Evolutionary conservation across 2,888 invertebrate species (phyloP).

Genomic region (Nesidiocoris tenuis): DNA sequence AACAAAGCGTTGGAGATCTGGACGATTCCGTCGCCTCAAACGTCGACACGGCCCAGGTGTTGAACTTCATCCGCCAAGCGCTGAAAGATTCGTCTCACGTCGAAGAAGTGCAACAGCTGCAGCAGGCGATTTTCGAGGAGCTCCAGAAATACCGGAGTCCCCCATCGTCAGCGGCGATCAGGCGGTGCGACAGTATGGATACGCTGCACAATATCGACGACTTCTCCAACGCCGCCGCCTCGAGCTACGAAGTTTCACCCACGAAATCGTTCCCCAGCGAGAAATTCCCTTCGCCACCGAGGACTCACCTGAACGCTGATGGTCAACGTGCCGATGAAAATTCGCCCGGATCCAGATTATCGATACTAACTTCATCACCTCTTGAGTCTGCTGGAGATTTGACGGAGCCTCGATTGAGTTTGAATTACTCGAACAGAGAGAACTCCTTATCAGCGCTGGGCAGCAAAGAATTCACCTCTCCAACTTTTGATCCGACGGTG

Average conservation of each 20-base stretch:
- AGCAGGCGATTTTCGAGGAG: conserved; percentile 28
- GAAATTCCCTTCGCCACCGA: not conserved
- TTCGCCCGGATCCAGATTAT: not conserved
- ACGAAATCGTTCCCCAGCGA: conserved; percentile 7
- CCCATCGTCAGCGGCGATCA: not conserved
- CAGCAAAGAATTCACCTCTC: not conserved
- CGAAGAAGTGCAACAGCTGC: conserved; percentile 42
- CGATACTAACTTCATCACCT: not conserved
- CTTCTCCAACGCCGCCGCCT: conserved; percentile 16
- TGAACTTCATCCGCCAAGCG: conserved; percentile 40
- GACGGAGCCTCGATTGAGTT: conserved; percentile 11
- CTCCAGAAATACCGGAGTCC: conserved; percentile 16
- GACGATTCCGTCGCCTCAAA: conserved; percentile 16
- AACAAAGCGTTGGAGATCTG: not conserved
- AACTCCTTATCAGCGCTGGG: not conserved
- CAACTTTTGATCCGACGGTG: not conserved
- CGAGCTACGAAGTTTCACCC: conserved; percentile 27
- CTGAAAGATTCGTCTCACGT: conserved; percentile 33
- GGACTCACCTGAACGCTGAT: not conserved
- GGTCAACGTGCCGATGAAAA: not conserved
- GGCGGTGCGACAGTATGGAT: conserved; percentile 17
- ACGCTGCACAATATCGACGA: conserved; percentile 40
- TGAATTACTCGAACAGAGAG: conserved; percentile 1
- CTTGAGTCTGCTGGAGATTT: not conserved
- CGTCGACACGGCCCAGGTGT: conserved; percentile 28